phyloP scores from a whole-genome alignment of 2,797 vertebrate species.

The Anisognathus igniventris region DNA sequence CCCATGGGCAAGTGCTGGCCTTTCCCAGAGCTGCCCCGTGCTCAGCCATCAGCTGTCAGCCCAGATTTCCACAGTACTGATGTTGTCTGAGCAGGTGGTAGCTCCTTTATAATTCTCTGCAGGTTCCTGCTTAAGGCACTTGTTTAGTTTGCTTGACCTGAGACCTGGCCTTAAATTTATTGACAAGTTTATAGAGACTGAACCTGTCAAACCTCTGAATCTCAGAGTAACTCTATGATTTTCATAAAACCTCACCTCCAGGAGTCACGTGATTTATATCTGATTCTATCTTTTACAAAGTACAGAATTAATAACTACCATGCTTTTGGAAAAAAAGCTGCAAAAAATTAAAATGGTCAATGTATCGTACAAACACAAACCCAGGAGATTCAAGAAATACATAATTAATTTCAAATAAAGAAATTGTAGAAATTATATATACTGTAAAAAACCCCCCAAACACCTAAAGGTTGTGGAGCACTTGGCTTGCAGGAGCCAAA shows the following conservation, averaged over 20 bases:
- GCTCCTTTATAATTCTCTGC: neutral
- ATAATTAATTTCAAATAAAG: neutral
- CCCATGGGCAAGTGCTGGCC: neutral
- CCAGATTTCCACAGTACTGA: neutral
- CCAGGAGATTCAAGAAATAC: neutral
- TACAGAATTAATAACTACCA: neutral
- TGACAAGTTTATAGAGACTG: neutral
- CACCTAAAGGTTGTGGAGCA: neutral
- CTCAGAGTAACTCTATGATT: neutral
- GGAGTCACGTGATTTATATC: neutral
- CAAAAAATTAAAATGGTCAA: neutral
- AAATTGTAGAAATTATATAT: rapidly evolving
- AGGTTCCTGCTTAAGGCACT: neutral
- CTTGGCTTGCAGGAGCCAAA: neutral
- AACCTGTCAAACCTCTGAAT: neutral
- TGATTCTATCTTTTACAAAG: neutral
- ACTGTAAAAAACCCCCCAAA: rapidly evolving
- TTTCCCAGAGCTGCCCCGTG: neutral
- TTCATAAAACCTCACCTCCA: neutral
- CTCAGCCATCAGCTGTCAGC: neutral
- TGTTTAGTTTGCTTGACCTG: neutral
- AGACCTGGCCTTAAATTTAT: neutral
- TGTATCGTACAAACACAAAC: neutral
- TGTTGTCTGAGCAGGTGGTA: neutral
- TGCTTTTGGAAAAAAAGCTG: neutral